Conservation (phyloP, 35 echinoderm and acorn worm species). For the Heliocidaris erythrogramma region DNA sequence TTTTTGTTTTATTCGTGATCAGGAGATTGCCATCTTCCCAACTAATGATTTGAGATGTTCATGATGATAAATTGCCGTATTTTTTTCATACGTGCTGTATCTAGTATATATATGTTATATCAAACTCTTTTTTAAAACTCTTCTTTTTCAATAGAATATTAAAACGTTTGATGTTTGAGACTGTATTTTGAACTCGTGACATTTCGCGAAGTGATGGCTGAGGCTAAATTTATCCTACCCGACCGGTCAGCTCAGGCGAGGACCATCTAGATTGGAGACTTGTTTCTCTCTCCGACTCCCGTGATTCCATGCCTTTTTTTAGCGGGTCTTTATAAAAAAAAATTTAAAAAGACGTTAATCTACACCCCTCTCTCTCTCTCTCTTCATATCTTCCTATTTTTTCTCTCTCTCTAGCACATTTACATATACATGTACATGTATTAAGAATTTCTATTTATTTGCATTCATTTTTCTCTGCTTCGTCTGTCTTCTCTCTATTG, state of each 20-base stretch:
- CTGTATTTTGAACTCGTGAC: constrained; percentile 23
- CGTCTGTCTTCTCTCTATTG: neutral
- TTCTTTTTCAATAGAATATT: too few relatives aligned
- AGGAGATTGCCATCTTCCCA: too few relatives aligned
- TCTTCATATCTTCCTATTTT: neutral
- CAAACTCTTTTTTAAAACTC: too few relatives aligned
- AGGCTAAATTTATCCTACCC: constrained; percentile 26
- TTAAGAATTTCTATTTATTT: neutral
- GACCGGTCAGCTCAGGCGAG: constrained; percentile 24
- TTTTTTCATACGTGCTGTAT: too few relatives aligned
- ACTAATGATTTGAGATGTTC: too few relatives aligned
- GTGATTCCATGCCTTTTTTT: neutral
- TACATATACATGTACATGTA: too few relatives aligned
- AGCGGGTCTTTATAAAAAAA: neutral
- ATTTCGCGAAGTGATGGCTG: constrained; percentile 6
- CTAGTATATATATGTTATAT: too few relatives aligned
- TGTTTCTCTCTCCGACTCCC: neutral
- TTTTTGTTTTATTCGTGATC: neutral
- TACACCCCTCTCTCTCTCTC: neutral
- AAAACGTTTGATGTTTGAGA: neutral
- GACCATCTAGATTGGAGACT: constrained; percentile 3
- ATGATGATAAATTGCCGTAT: too few relatives aligned
- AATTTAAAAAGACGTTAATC: neutral
- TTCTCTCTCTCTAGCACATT: neutral
- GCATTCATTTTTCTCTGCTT: neutral